phyloP scores from a whole-genome alignment of 2,113 vertebrate genomes.

The Gallinago undulata region DNA sequence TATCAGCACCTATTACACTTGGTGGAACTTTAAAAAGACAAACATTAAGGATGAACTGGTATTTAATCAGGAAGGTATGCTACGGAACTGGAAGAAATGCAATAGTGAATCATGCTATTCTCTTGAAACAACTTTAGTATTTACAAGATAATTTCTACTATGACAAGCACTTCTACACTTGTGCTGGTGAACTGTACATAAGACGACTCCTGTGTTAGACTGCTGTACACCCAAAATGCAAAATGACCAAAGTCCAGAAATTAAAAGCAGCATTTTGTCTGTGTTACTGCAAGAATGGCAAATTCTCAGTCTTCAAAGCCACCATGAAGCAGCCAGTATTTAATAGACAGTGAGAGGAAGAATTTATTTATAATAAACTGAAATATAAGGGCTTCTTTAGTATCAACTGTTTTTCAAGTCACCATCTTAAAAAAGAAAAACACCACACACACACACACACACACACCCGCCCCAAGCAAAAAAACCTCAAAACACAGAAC shows the following conservation, averaged over 20 bases:
- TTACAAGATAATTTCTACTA: not conserved
- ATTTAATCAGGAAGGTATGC: not conserved
- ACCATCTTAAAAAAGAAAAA: not conserved
- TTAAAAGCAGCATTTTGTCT: not conserved
- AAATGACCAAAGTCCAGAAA: not conserved
- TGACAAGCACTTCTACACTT: not conserved
- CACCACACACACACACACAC: no score
- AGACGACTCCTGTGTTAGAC: not conserved
- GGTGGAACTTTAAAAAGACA: constrained; percentile 84
- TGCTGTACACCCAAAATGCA: not conserved
- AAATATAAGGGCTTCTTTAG: not conserved
- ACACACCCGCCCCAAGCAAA: not conserved
- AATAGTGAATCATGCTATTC: not conserved
- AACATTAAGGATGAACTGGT: not conserved
- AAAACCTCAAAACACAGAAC: not conserved
- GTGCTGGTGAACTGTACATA: not conserved
- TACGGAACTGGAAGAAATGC: not conserved
- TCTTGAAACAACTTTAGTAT: not conserved
- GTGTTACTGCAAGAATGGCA: not conserved
- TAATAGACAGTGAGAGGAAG: not conserved
- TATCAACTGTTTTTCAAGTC: not conserved
- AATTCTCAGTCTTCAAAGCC: not conserved
- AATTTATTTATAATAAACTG: not conserved
- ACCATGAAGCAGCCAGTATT: not conserved
- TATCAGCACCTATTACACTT: constrained; percentile 73